A percentile compares a stretch with the other conserved stretches of the same genome.
Evolutionary conservation across 2,113 vertebrate species (phyloP).

Genomic region (Rhabdomys dilectus): DNA sequence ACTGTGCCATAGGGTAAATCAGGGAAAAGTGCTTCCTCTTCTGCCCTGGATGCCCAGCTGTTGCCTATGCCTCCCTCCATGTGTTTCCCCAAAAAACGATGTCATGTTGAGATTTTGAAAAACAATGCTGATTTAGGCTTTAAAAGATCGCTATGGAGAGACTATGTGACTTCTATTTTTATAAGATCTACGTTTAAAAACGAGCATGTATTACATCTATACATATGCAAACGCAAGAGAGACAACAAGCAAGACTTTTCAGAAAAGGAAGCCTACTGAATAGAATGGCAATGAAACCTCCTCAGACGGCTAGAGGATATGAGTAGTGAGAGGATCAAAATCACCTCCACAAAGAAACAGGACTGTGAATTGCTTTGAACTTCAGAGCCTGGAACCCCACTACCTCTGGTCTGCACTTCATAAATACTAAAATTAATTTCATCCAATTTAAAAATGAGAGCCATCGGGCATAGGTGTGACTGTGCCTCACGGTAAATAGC

Average conservation of each 20-base stretch:
- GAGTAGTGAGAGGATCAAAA: accelerated
- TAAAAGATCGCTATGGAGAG: too few relatives aligned
- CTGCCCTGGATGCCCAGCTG: background rate
- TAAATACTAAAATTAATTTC: background rate
- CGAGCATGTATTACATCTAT: background rate
- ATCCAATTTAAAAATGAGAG: background rate
- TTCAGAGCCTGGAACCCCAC: background rate
- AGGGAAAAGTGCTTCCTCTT: background rate
- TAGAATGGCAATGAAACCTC: background rate
- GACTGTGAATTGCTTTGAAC: background rate
- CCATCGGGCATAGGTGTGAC: accelerated
- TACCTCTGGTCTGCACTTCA: background rate
- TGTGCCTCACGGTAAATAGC: accelerated
- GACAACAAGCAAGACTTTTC: background rate
- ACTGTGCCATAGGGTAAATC: accelerated
- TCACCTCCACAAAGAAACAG: background rate
- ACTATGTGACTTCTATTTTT: background rate
- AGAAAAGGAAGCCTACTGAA: background rate
- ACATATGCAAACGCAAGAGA: background rate
- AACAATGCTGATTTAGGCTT: background rate
- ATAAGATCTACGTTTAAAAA: background rate
- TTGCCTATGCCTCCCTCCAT: accelerated
- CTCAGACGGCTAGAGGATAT: background rate
- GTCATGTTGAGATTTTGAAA: background rate
- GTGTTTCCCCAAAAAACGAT: background rate